Percentiles rank a stretch among this genome's conserved stretches.
phyloP scores from a whole-genome alignment of 2,888 invertebrate genomes.

The Tachina lurida region DNA sequence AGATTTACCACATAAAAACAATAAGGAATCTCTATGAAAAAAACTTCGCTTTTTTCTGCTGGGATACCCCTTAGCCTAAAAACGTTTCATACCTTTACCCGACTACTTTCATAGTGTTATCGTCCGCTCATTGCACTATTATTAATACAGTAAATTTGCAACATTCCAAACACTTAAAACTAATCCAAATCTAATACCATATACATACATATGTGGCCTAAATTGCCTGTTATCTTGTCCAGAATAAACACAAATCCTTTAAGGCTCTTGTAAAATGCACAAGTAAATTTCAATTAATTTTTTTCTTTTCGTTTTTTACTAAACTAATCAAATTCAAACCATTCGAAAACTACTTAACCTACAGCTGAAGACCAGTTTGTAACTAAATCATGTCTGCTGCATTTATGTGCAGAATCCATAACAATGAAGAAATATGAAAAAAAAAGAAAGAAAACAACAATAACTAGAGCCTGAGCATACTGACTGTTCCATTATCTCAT shows the following conservation, averaged over 20 bases:
- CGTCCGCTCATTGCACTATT: too few relatives aligned
- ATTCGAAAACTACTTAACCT: slow-evolving; percentile 62
- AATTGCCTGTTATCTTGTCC: slow-evolving; percentile 22
- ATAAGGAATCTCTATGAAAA: too few relatives aligned
- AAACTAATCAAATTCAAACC: slow-evolving; percentile 40
- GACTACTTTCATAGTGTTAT: too few relatives aligned
- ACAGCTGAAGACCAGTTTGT: slow-evolving; percentile 33
- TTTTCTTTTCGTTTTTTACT: neutral
- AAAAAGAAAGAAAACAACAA: slow-evolving; percentile 3
- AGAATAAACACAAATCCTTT: slow-evolving; percentile 8
- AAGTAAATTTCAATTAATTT: slow-evolving; percentile 46
- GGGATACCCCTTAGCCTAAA: too few relatives aligned
- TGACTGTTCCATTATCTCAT: slow-evolving; percentile 30
- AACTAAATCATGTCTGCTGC: slow-evolving; percentile 3
- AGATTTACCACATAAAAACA: too few relatives aligned
- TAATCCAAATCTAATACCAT: neutral
- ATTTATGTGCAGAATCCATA: neutral
- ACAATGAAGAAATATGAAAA: slow-evolving; percentile 16
- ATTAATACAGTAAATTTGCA: too few relatives aligned
- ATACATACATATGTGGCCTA: slow-evolving; percentile 2
- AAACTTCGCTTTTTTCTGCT: too few relatives aligned
- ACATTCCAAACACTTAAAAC: neutral
- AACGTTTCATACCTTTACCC: too few relatives aligned
- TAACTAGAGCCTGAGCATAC: slow-evolving; percentile 1
- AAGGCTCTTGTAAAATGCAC: slow-evolving; percentile 18